Evolutionary conservation across 2,888 invertebrate species (phyloP).

Genomic region (Dryocosmus kuriphilus): DNA sequence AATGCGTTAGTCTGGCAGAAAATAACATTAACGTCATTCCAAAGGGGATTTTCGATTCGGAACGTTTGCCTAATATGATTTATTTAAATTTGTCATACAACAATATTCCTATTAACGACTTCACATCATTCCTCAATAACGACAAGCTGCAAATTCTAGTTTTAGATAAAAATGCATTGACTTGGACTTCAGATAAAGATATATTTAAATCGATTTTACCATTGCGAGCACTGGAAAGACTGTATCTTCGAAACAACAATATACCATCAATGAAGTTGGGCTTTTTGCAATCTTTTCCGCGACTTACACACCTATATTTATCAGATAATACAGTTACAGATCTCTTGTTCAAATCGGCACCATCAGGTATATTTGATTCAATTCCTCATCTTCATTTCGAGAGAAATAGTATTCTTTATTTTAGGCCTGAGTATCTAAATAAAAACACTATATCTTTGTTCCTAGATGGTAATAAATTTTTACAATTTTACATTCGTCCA

Average conservation of each 20-base stretch:
- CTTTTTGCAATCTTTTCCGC: background rate
- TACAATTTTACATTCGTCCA: background rate
- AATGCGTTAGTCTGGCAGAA: background rate
- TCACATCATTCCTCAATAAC: background rate
- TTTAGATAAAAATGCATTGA: background rate
- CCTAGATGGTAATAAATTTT: background rate
- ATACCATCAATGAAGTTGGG: background rate
- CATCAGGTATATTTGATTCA: background rate
- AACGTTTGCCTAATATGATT: background rate
- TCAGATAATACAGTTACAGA: background rate
- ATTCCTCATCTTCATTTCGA: slow-evolving; percentile 1
- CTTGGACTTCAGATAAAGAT: background rate
- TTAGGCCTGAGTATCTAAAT: background rate
- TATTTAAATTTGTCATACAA: background rate
- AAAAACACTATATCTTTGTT: background rate
- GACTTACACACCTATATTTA: background rate
- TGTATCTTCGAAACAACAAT: background rate
- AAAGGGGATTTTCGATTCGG: background rate
- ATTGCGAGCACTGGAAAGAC: background rate
- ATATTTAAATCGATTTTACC: slow-evolving; percentile 2
- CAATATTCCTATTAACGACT: background rate
- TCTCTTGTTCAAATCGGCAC: background rate
- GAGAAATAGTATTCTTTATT: background rate
- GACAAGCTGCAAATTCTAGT: background rate
- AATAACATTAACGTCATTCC: background rate